A percentile compares a stretch with the other conserved stretches of the same genome.
Conservation (phyloP, 1,140 invertebrate species). For the Psix sp. region DNA sequence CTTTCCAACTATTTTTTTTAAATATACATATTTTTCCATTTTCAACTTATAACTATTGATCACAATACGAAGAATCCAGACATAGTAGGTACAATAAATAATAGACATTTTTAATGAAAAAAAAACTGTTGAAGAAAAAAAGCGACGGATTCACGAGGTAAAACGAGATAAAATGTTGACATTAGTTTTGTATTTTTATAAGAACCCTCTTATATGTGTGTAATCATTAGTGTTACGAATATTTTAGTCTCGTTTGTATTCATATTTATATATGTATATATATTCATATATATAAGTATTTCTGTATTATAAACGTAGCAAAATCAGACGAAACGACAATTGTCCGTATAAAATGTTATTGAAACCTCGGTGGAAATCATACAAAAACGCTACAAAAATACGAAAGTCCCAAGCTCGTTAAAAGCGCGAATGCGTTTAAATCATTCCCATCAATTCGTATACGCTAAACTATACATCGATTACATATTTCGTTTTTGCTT, state of each 20-base stretch:
- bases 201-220: slow-evolving; percentile 20
- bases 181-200: no score
- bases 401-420: slow-evolving; percentile 46
- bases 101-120: no score
- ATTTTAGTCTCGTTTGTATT: slow-evolving; percentile 4
- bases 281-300: slow-evolving; percentile 12
- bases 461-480: slow-evolving; percentile 50
- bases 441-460: slow-evolving; percentile 17
- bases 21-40: background rate
- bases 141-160: background rate
- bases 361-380: slow-evolving; percentile 44
- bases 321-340: slow-evolving; percentile 43
- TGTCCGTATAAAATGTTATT: slow-evolving; percentile 42
- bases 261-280: slow-evolving; percentile 9
- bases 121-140: no score
- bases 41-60: slow-evolving; percentile 26
- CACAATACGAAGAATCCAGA: slow-evolving; percentile 41
- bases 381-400: slow-evolving; percentile 48
- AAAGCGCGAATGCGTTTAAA: slow-evolving; percentile 42
- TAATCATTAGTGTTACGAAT: slow-evolving; percentile 9
- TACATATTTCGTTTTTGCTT: slow-evolving; percentile 17
- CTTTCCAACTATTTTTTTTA: background rate
- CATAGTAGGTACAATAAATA: slow-evolving; percentile 30
- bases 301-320: slow-evolving; percentile 35
- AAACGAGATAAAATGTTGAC: background rate